Conservation (phyloP, 1,140 invertebrate genomes). For the Drepana arcuata region DNA sequence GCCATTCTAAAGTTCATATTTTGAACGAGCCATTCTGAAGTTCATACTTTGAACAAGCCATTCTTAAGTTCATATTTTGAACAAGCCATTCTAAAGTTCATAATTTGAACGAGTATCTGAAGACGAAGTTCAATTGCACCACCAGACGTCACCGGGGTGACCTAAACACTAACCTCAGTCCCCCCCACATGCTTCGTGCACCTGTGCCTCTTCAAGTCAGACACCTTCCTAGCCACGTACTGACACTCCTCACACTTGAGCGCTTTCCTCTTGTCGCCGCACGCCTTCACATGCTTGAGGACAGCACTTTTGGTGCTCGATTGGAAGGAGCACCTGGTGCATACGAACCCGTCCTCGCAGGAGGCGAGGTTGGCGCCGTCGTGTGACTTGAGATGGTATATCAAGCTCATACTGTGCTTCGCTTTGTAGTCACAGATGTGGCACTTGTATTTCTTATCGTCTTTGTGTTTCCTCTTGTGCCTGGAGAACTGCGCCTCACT, state of each 20-base stretch:
- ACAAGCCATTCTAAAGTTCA: too few species aligned
- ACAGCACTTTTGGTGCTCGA: background rate
- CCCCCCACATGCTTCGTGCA: conserved; percentile 17
- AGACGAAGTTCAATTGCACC: too few species aligned
- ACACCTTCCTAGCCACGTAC: conserved; percentile 22
- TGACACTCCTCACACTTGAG: conserved; percentile 32
- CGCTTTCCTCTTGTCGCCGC: conserved; percentile 3
- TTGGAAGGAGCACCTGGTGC: too few species aligned
- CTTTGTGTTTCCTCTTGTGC: conserved; percentile 38
- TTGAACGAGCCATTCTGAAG: too few species aligned
- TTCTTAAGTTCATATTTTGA: too few species aligned
- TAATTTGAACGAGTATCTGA: too few species aligned
- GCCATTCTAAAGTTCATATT: too few species aligned
- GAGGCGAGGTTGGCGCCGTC: conserved; percentile 1
- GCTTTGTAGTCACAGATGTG: conserved; percentile 41
- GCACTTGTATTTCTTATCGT: conserved; percentile 34
- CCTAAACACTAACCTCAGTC: too few species aligned
- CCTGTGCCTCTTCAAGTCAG: conserved; percentile 28
- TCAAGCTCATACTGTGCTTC: conserved; percentile 38
- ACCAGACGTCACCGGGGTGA: too few species aligned
- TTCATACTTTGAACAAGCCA: too few species aligned
- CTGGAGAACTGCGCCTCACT: conserved; percentile 27
- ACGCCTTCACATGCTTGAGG: background rate
- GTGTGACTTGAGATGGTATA: conserved; percentile 45
- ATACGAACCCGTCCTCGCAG: too few species aligned